Base-by-base conservation (phyloP, 2,113 vertebrate genomes). In the Macquaria ambigua region DNA sequence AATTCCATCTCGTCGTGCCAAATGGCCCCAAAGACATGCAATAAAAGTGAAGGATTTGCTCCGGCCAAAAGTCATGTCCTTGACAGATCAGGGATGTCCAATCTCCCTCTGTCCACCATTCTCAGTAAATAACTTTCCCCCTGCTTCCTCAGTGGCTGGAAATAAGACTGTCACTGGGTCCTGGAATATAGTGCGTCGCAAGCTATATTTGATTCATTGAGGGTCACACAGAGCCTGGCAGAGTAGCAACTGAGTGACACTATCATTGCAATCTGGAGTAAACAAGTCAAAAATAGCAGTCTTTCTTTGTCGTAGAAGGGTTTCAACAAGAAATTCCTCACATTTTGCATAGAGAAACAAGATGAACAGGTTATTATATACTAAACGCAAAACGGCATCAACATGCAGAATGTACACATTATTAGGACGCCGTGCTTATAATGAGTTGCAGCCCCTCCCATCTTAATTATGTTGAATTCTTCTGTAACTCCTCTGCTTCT, bases 11-110 rank as follows among this genome's bases (percentile, higher is more conserved):
- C 41, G 76, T 74, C 11, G 25, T 67, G 39, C 71, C 78, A 81
- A 87, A 88, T 64, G 72, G 72, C 68, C 43, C 70, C 78, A 82
- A 89, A 92, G 80, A 90, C 83, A 90, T 76, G 75, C 87, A 84
- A 88, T 90, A 74, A 85, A 83, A 83, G 79, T 85, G 85, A 90
- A 39, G 66, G 79, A 90, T 92, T 79, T 62, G 31, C 83, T 86
- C 79, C 34, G 74, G 73, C 52, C 74, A 69, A 80, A 89, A 91
- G 90, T 82, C 77, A 58, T 59, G 77, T 88, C 59, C 88, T 86
- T 88, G 93, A 93, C 88, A 85, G 82, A 94, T 92, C 88, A 76
- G 77, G 71, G 82, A 82, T 79, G 83, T 88, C 88, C 91, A 88
- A 87, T 92, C 90, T 92, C 48, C 77, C 55, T 81, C 63, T 66